Base-by-base conservation (phyloP, 2,797 vertebrate genomes). In the Microchirus variegatus region DNA sequence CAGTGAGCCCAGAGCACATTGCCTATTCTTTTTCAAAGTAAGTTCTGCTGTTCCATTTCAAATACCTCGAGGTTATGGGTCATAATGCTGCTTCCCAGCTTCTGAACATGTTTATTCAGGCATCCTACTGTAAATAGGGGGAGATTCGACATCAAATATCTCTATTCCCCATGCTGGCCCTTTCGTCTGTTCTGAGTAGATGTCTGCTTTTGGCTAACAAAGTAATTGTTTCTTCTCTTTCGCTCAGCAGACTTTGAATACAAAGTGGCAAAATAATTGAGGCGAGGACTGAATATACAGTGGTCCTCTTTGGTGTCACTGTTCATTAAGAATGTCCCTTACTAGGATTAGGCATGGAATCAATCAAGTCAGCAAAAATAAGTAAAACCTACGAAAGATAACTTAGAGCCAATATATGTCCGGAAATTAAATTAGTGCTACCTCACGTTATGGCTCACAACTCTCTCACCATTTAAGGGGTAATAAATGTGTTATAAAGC, bases 401-500 rank as follows among this genome's bases (percentile, higher is more conserved):
- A 80, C 77, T 80, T 78, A 59, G 81, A 85, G 64, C 60, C 75
- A 78, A 79, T 86, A 86, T 81, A 81, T 75, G 84, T 88, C 84
- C 85, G 73, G 59, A 77, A 87, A 87, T 85, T 77, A 83, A 81
- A 87, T 85, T 83, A 83, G 70, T 77, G 75, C 82, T 84, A 73
- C 78, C 81, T 83, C 71, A 86, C 85, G 79, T 81, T 85, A 87
- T 82, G 84, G 76, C 80, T 88, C 81, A 67, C 68, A 78, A 82
- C 86, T 79, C 57, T 69, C 68, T 56, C 52, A 70, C 81, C 85
- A 91, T 93, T 91, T 92, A 91, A 90, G 63, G 61, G 81, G 85
- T 91, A 92, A 91, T 93, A 94, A 92, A 90, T 83, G 84, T 85
- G 85, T 90, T 91, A 91, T 88, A 91, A 92, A 90, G 87, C 76